A percentile compares a stretch with the other conserved stretches of the same genome.
These are phyloP conservation scores for Palythoa caribaeorum DNA, from an alignment of 92 coral and sea anemone genomes.

Conservation along the genomic window DNA sequence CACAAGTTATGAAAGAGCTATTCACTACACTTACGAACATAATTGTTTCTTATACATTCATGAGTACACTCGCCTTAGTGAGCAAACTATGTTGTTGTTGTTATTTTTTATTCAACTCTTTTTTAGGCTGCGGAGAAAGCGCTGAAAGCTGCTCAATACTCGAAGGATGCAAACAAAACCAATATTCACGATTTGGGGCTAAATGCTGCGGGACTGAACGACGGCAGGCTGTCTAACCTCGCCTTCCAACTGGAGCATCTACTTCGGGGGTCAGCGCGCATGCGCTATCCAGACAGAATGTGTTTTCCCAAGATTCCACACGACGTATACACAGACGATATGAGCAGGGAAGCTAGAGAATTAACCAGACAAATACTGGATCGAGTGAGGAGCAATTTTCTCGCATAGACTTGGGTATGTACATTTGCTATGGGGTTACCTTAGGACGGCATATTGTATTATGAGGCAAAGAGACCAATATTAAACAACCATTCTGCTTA, in stretches of 20 bases:
- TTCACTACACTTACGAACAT: neutral
- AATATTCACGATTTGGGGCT: constrained; percentile 59
- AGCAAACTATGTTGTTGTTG: neutral
- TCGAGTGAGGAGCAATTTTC: constrained; percentile 36
- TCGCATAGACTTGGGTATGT: constrained; percentile 5
- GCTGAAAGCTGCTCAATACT: constrained; percentile 78
- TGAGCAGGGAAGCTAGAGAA: constrained; percentile 50
- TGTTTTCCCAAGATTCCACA: constrained; percentile 72
- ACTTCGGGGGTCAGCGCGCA: constrained; percentile 74
- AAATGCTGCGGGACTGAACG: constrained; percentile 51
- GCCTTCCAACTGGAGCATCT: constrained; percentile 54
- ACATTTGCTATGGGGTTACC: neutral
- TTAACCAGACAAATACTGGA: constrained; percentile 51
- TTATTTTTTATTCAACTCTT: neutral
- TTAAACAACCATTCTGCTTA: too few species aligned
- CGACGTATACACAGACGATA: constrained; percentile 61
- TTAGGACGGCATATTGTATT: too few species aligned
- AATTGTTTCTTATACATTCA: too few species aligned
- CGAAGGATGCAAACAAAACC: constrained; percentile 67
- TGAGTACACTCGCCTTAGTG: too few species aligned
- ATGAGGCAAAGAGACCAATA: too few species aligned
- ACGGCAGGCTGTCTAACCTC: constrained; percentile 42
- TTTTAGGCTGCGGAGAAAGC: constrained; percentile 84
- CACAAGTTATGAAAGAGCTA: neutral
- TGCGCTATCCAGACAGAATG: constrained; percentile 86